These are phyloP conservation scores for Panthera tigris DNA, from an alignment of 2,113 vertebrate genomes.

Conservation along the genomic window DNA sequence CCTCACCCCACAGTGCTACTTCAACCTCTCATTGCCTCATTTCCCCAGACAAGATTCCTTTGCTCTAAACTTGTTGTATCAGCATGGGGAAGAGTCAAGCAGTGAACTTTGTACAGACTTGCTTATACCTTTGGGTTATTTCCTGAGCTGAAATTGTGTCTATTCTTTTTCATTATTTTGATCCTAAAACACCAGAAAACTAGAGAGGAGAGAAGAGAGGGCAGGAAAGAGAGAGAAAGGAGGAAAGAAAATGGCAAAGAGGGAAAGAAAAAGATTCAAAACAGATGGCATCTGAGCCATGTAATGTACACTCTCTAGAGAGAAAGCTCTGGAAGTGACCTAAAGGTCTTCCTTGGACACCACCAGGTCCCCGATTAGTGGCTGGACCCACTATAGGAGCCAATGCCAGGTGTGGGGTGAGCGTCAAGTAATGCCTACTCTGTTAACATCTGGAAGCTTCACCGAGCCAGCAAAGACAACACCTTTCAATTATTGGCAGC, in stretches of 20 bases:
- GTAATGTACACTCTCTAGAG: neutral
- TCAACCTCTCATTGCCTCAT: neutral
- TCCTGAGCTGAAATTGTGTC: neutral
- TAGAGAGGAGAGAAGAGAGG: neutral
- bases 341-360: neutral
- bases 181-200: conserved; percentile 1
- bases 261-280: neutral
- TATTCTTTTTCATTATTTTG: conserved; percentile 14
- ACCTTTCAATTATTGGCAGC: neutral
- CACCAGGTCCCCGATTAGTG: neutral
- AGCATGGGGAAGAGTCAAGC: neutral
- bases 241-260: neutral
- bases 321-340: neutral
- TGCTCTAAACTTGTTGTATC: neutral
- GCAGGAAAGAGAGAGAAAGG: neutral
- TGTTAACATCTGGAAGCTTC: neutral
- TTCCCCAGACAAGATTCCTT: neutral
- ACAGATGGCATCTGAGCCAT: neutral
- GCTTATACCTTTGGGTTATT: neutral
- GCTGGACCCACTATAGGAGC: neutral
- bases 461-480: neutral
- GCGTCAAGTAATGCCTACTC: neutral
- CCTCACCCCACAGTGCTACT: neutral
- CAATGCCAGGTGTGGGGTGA: neutral
- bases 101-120: neutral